Percentiles rank a stretch among this genome's conserved stretches.
Evolutionary conservation across 2,797 vertebrate genomes (phyloP).

Genomic region (Melanotaenia pygmaea): DNA sequence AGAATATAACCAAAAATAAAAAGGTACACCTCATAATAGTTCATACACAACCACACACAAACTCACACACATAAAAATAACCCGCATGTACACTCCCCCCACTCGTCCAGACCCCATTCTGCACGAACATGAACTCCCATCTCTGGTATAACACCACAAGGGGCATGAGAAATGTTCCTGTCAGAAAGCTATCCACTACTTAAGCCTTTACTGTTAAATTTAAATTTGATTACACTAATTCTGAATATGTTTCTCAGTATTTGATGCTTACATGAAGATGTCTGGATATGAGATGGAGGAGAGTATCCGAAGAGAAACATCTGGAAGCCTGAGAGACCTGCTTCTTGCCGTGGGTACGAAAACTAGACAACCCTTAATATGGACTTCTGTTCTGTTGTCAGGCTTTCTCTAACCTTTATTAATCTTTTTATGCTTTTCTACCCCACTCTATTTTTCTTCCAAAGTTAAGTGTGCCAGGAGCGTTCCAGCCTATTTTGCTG

Average conservation of each 20-base stretch:
- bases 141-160: not conserved
- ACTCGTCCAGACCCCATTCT: too few species aligned
- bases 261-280: slow-evolving; percentile 94
- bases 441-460: slow-evolving; percentile 30
- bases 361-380: not conserved
- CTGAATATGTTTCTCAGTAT: slow-evolving; percentile 82
- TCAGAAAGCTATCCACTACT: not conserved
- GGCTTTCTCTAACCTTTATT: not conserved
- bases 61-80: too few species aligned
- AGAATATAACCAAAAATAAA: too few species aligned
- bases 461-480: slow-evolving; percentile 91
- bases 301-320: slow-evolving; percentile 93
- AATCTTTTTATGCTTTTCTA: not conserved
- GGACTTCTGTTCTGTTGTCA: not conserved
- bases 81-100: too few species aligned
- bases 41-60: too few species aligned
- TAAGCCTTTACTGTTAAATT: too few species aligned
- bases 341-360: slow-evolving; percentile 92
- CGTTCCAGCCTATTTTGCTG: slow-evolving; percentile 92
- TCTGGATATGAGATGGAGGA: slow-evolving; percentile 95
- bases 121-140: too few species aligned
- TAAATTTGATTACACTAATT: slow-evolving; percentile 1
- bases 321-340: slow-evolving; percentile 86
- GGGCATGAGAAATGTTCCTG: not conserved
- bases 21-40: too few species aligned